A percentile compares a stretch with the other conserved stretches of the same genome.
These are phyloP conservation scores for Aulostomus chinensis DNA, from an alignment of 2,797 vertebrate genomes.

Conservation along the genomic window DNA sequence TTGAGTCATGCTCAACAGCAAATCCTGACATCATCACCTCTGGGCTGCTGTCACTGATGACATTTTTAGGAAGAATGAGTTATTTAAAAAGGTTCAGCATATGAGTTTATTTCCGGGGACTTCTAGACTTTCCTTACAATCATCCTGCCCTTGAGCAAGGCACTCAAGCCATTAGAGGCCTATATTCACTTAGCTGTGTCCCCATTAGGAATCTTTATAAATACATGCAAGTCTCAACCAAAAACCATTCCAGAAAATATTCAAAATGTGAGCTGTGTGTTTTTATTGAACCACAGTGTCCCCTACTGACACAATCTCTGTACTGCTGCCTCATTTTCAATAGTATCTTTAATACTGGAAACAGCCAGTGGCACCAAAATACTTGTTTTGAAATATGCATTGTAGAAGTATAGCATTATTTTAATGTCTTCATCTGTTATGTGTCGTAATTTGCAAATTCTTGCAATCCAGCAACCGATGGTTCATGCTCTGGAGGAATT, in stretches of 20 bases:
- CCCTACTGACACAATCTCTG: neutral
- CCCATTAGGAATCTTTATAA: constrained; percentile 10
- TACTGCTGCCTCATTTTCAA: neutral
- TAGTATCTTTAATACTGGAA: neutral
- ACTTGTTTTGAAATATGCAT: neutral
- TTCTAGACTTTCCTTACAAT: constrained; percentile 27
- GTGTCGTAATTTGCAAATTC: no score
- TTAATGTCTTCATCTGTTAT: no score
- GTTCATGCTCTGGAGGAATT: no score
- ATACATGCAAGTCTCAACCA: constrained; percentile 1
- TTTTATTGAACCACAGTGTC: neutral
- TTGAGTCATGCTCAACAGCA: constrained; percentile 29
- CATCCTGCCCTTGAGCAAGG: constrained; percentile 10
- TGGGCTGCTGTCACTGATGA: constrained; percentile 19
- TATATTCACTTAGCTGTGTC: constrained; percentile 19
- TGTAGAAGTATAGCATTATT: no score
- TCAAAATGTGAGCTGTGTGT: neutral
- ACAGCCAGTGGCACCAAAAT: neutral
- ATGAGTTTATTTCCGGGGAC: constrained; percentile 13
- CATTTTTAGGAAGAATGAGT: constrained; percentile 11
- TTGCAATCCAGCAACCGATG: no score
- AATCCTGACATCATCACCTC: constrained; percentile 33
- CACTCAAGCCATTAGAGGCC: constrained; percentile 6
- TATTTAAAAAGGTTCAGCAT: constrained; percentile 2
- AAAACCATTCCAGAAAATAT: neutral